A percentile compares a stretch with the other conserved stretches of the same genome.
Evolutionary conservation across 2,888 invertebrate species (phyloP).

Genomic region (Leptinotarsa tumamoca): DNA sequence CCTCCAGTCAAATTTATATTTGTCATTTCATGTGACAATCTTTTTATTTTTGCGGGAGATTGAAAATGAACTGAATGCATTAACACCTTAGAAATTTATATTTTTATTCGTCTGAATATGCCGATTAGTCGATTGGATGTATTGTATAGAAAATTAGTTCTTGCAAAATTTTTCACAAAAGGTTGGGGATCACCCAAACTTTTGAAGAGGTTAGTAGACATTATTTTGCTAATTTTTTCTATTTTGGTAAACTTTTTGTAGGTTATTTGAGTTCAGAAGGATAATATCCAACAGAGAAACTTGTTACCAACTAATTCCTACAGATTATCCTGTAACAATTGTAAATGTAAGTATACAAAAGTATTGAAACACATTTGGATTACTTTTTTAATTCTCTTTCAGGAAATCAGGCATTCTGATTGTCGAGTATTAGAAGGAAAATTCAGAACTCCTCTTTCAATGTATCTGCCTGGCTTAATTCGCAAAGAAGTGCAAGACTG

Average conservation of each 20-base stretch:
- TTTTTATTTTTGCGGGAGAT: neutral
- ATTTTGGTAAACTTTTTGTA: constrained; percentile 66
- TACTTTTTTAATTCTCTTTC: constrained; percentile 43
- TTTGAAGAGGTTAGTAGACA: constrained; percentile 75
- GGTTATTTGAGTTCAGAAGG: constrained; percentile 92
- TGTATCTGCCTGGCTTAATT: constrained; percentile 87
- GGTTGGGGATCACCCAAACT: constrained; percentile 97
- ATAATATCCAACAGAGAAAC: constrained; percentile 84
- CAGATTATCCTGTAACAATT: constrained; percentile 87
- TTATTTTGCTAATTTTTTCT: neutral
- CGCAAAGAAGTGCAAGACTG: constrained; percentile 86
- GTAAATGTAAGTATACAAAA: constrained; percentile 75
- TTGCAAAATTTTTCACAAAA: constrained; percentile 93
- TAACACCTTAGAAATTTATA: neutral
- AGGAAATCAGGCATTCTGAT: constrained; percentile 82
- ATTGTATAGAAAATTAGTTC: constrained; percentile 85
- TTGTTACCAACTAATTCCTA: constrained; percentile 84
- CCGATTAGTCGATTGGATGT: constrained; percentile 74
- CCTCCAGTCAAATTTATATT: too few species aligned
- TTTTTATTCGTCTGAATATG: constrained; percentile 43
- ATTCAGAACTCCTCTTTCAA: constrained; percentile 86
- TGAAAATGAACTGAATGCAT: neutral
- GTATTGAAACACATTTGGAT: neutral
- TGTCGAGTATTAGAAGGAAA: constrained; percentile 86
- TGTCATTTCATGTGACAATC: neutral